Conservation (phyloP, 2,797 vertebrate species). For the Podargus strigoides region DNA sequence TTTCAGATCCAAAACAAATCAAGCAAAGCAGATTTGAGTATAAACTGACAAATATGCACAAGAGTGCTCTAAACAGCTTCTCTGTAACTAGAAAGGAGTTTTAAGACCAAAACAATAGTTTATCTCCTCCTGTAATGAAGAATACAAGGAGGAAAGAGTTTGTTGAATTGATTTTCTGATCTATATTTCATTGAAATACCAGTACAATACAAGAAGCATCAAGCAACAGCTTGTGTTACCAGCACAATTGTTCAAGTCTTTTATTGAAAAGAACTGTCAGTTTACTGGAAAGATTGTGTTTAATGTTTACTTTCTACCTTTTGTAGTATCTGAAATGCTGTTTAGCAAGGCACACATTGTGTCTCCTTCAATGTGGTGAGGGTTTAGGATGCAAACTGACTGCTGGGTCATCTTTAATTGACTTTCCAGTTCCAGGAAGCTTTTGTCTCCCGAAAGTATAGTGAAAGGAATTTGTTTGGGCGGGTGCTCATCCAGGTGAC, state of each 20-base stretch:
- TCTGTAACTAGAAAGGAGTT: neutral
- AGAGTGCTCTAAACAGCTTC: neutral
- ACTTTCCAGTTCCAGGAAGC: constrained; percentile 77
- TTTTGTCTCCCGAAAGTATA: constrained; percentile 81
- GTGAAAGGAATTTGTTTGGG: constrained; percentile 84
- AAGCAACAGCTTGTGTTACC: constrained; percentile 12
- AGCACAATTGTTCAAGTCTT: constrained; percentile 13
- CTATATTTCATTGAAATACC: neutral
- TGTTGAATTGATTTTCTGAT: neutral
- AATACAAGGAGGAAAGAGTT: neutral
- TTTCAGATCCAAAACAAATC: neutral
- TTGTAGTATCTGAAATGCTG: constrained; percentile 81
- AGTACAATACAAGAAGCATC: neutral
- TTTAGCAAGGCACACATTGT: constrained; percentile 82
- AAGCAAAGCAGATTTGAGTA: neutral
- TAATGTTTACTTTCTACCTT: constrained; percentile 71
- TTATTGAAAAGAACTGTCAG: neutral
- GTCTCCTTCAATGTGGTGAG: constrained; percentile 78
- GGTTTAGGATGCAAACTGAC: constrained; percentile 75
- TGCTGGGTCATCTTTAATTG: constrained; percentile 81
- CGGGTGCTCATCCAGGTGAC: constrained; percentile 78
- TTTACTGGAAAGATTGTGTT: neutral
- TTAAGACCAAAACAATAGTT: neutral
- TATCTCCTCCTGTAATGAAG: neutral
- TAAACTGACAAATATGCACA: neutral